phyloP scores from a whole-genome alignment of 2,113 vertebrate species.

The Progne subis region DNA sequence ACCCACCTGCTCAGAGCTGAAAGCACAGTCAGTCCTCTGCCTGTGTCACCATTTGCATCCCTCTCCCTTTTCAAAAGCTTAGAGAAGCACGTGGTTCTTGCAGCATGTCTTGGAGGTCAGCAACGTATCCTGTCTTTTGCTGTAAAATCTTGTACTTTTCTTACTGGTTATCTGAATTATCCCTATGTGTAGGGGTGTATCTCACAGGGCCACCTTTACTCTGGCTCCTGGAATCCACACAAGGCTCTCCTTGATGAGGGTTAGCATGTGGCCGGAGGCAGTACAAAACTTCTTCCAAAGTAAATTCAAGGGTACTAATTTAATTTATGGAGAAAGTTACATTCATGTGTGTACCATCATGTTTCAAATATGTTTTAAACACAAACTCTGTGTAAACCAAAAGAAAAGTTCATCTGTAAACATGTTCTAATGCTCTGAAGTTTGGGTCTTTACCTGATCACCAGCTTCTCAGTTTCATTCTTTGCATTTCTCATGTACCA shows the following conservation, averaged over 20 bases:
- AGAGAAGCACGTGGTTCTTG: neutral
- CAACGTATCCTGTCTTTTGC: neutral
- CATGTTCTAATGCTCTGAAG: neutral
- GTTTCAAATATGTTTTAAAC: neutral
- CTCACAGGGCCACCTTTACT: neutral
- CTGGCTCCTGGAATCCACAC: neutral
- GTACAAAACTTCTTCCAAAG: neutral
- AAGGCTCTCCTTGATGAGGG: neutral
- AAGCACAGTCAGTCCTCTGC: fast-evolving
- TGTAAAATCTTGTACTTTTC: neutral
- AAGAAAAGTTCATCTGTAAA: neutral
- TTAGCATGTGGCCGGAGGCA: fast-evolving
- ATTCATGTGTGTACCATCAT: neutral
- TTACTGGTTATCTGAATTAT: neutral
- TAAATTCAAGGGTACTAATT: neutral
- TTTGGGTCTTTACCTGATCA: neutral
- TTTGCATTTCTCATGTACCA: neutral
- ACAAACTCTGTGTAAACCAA: neutral
- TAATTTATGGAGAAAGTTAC: neutral
- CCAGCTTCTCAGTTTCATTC: neutral
- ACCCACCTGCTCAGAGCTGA: neutral
- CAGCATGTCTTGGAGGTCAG: neutral
- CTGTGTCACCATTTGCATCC: fast-evolving
- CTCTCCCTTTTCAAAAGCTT: neutral
- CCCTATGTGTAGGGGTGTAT: fast-evolving